Base-by-base conservation (phyloP, 2,888 invertebrate genomes). In the Heliothis peltigera region DNA sequence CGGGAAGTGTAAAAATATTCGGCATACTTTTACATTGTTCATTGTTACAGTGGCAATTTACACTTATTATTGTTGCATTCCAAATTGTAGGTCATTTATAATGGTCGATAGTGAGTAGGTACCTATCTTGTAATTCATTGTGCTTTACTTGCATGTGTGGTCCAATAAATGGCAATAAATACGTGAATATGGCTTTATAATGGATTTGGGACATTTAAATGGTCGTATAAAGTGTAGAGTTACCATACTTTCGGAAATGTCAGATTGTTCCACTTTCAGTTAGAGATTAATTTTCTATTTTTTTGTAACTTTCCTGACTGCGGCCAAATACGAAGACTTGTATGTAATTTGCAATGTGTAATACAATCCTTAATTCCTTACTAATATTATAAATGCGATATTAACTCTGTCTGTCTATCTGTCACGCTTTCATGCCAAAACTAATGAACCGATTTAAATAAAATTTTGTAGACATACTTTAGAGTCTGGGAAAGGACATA, bases 21-120 rank as follows among this genome's bases (percentile, higher is more conserved):
- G 80, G 81, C 79, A 77, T 74, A 75, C 66, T 71, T 72, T 64
- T 56, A 71, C 66, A 82, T 78, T 79, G 82, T 82, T 70, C 76
- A 70, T 82, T 82, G 81, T 78, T 76, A 57, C 56, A 54, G 47
- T 49, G 54, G 59, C 54, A 74, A 71, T 81, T 73, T 67, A 70
- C 67, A 65, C 61, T 69, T 71, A 60, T 68, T 71, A 68, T 75
- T 64, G 58, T 69, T 54, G 44, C 47, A 62, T 66, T 47, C 44
- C 49, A 3, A 39, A 44, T 49, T 70, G 59, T 63, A 43, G 53
- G 60, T 53, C 62, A 54, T 66, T 71, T 51, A 18, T 60, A 60
- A 39, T 64, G 49, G 32, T 46, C 46, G 70, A 43, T 43, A 47
- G 53, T n/a, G n/a, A n/a, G n/a, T n/a, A n/a, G n/a, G n/a, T 70